These are phyloP conservation scores for Suricata suricatta DNA, from an alignment of 2,113 vertebrate species.

Conservation along the genomic window DNA sequence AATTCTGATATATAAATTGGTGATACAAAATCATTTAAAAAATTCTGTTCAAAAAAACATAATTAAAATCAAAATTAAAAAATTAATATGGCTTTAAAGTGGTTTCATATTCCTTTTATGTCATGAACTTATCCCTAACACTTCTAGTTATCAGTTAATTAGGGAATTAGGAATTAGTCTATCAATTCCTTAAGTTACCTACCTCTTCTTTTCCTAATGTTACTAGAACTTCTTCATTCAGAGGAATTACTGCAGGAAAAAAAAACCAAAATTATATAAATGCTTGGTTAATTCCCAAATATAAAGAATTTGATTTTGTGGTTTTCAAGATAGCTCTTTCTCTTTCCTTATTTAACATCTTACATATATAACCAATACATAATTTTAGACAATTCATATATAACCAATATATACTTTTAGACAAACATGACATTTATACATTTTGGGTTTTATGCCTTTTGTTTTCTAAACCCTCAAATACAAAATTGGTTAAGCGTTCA, in stretches of 20 bases:
- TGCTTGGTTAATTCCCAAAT: constrained; percentile 37
- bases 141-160: constrained; percentile 31
- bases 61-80: constrained; percentile 2
- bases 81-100: constrained; percentile 6
- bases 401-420: not conserved
- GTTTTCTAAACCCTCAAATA: not conserved
- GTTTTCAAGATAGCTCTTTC: not conserved
- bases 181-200: constrained; percentile 72
- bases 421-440: not conserved
- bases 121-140: constrained; percentile 25
- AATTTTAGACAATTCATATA: not conserved
- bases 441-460: not conserved
- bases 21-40: constrained; percentile 22
- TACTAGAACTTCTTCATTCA: constrained; percentile 78
- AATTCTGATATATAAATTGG: not conserved
- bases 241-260: constrained; percentile 83
- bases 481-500: not conserved
- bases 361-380: not conserved
- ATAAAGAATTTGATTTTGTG: constrained; percentile 10
- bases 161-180: not conserved
- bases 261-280: constrained; percentile 61
- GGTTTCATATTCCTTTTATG: not conserved
- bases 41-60: constrained; percentile 38
- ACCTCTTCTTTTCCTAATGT: constrained; percentile 85
- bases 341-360: constrained; percentile 15